Evolutionary conservation across 2,797 vertebrate genomes (phyloP).

Genomic region (Typhlichthys subterraneus): DNA sequence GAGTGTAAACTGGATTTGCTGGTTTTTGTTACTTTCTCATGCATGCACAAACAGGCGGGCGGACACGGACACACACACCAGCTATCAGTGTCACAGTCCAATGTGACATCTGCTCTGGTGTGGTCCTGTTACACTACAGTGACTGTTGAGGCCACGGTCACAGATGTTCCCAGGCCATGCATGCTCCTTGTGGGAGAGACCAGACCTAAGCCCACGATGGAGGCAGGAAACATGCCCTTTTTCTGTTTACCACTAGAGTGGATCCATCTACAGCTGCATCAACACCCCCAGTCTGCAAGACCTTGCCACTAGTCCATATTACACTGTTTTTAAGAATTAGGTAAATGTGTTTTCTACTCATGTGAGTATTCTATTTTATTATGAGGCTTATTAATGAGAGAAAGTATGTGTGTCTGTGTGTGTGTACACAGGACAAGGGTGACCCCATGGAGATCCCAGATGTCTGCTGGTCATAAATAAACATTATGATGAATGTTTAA

Average conservation of each 20-base stretch:
- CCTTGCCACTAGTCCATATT: conserved; percentile 15
- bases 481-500: conserved; percentile 82
- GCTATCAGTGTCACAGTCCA: too few species aligned
- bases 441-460: conserved; percentile 55
- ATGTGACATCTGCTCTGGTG: too few species aligned
- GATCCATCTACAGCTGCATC: conserved; percentile 18
- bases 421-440: conserved; percentile 14
- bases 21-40: too few species aligned
- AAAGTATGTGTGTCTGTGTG: conserved; percentile 1
- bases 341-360: too few species aligned
- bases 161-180: not conserved
- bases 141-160: not conserved
- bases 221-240: conserved; percentile 51
- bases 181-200: too few species aligned
- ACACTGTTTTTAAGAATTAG: conserved; percentile 14
- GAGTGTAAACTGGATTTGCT: too few species aligned
- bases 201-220: too few species aligned
- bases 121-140: too few species aligned
- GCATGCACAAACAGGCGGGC: too few species aligned
- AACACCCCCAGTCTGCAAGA: conserved; percentile 9
- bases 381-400: not conserved
- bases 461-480: conserved; percentile 79
- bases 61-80: too few species aligned
- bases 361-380: not conserved
- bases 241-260: conserved; percentile 41